phyloP scores from a whole-genome alignment of 2,113 vertebrate species.

The Strix aluco region DNA sequence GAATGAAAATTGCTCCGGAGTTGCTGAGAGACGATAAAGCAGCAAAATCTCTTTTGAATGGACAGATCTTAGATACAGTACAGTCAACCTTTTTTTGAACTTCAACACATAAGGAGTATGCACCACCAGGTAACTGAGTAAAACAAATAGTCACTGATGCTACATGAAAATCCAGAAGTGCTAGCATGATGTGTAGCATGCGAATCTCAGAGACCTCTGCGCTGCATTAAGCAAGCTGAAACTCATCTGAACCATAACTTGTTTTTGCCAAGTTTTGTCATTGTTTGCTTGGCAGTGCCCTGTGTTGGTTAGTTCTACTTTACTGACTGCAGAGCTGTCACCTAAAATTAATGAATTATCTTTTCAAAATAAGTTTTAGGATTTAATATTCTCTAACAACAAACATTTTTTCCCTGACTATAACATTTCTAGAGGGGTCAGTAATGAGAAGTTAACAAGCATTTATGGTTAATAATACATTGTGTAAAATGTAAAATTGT shows the following conservation, averaged over 20 bases:
- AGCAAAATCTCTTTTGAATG: not conserved
- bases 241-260: not conserved
- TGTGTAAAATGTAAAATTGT: not conserved
- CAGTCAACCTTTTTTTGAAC: not conserved
- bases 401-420: not conserved
- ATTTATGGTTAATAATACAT: not conserved
- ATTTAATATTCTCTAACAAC: not conserved
- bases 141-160: not conserved
- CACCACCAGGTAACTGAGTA: not conserved
- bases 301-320: not conserved
- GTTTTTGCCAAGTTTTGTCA: not conserved
- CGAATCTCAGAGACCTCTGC: not conserved
- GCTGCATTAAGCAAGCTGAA: not conserved
- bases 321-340: not conserved
- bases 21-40: not conserved
- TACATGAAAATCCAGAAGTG: not conserved
- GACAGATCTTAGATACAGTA: not conserved
- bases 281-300: conserved; percentile 12
- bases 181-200: not conserved
- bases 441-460: not conserved
- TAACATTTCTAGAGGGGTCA: not conserved
- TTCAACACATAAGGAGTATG: not conserved
- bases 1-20: not conserved
- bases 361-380: not conserved
- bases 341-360: not conserved